Conservation (phyloP, 2,888 invertebrate genomes). For the Papilio protenor region DNA sequence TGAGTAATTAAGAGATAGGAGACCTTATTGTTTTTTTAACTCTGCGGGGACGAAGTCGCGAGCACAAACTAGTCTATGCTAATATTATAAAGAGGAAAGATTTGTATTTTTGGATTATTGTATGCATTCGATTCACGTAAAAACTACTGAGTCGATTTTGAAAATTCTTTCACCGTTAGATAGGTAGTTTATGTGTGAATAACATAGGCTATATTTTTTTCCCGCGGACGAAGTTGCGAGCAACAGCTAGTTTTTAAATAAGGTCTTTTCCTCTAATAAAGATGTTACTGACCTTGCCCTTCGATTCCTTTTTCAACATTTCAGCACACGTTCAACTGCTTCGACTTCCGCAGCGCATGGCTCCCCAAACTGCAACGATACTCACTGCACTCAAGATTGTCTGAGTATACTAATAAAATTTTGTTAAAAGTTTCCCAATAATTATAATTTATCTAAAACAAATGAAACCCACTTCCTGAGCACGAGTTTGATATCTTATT, state of each 20-base stretch:
- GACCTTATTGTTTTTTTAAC: neutral
- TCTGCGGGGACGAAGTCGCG: too few relatives aligned
- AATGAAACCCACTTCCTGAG: conserved; percentile 22
- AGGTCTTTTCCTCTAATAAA: neutral
- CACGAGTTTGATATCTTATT: conserved; percentile 17
- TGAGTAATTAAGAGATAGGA: neutral
- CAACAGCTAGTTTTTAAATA: neutral
- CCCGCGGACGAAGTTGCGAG: neutral
- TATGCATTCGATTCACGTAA: too few relatives aligned
- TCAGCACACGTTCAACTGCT: conserved; percentile 6
- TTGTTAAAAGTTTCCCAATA: neutral
- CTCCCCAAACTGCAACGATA: conserved; percentile 18
- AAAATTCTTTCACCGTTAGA: too few relatives aligned
- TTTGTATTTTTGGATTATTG: too few relatives aligned
- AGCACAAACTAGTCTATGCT: too few relatives aligned
- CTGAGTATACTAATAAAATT: neutral
- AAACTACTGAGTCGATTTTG: too few relatives aligned
- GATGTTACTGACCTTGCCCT: conserved; percentile 44
- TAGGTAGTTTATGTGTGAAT: too few relatives aligned
- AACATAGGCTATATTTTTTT: too few relatives aligned
- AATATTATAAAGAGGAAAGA: too few relatives aligned
- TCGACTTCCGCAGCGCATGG: neutral
- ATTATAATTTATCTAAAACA: conserved; percentile 8
- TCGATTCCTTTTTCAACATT: conserved; percentile 45
- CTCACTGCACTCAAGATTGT: neutral